These are phyloP conservation scores for Tholera decimalis DNA, from an alignment of 2,888 invertebrate genomes.

Conservation along the genomic window DNA sequence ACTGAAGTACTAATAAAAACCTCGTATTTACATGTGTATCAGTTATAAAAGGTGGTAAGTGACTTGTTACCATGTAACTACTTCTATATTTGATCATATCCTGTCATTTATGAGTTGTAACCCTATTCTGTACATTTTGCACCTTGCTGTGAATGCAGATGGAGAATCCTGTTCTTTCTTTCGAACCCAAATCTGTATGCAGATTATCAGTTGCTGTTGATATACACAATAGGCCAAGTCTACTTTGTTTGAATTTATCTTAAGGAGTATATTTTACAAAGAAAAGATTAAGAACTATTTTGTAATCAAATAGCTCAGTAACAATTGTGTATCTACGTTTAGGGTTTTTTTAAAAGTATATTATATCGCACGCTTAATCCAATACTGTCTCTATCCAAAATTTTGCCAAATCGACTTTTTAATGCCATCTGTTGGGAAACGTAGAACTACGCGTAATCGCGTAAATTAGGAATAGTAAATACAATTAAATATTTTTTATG, in stretches of 20 bases:
- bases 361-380: too few relatives aligned
- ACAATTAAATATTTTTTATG: too few relatives aligned
- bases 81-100: constrained; percentile 47
- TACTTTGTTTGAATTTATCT: not conserved
- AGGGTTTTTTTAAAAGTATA: too few relatives aligned
- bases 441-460: too few relatives aligned
- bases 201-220: constrained; percentile 3
- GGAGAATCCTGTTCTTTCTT: not conserved
- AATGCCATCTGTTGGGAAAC: too few relatives aligned
- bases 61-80: not conserved
- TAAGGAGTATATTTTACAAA: too few relatives aligned
- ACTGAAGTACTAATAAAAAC: not conserved
- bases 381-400: too few relatives aligned
- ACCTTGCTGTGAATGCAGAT: constrained; percentile 12
- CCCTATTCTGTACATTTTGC: constrained; percentile 16
- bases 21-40: constrained; percentile 4
- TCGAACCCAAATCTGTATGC: constrained; percentile 30
- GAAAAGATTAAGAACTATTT: too few relatives aligned
- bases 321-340: too few relatives aligned
- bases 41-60: constrained; percentile 12
- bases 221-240: not conserved
- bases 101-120: constrained; percentile 40
- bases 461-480: too few relatives aligned
- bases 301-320: too few relatives aligned
- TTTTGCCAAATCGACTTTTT: too few relatives aligned